Conservation (phyloP, 2,888 invertebrate species). For the Troides oblongomaculatus region DNA sequence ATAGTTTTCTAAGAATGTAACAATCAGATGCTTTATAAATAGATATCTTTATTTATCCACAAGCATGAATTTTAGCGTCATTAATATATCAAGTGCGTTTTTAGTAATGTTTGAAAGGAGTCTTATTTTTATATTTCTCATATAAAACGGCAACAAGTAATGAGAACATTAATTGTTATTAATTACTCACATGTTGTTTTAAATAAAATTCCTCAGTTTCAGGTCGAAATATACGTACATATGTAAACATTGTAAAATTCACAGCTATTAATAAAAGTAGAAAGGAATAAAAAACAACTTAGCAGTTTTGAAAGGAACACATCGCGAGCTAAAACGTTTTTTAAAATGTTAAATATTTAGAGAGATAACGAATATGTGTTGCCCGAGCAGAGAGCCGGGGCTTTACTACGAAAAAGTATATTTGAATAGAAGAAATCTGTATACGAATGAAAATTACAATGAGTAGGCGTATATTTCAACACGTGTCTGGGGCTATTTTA, state of each 20-base stretch:
- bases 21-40: no score
- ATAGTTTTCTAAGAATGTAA: no score
- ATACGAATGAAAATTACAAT: constrained; percentile 21
- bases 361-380: constrained; percentile 6
- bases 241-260: constrained; percentile 22
- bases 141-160: not conserved
- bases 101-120: no score
- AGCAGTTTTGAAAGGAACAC: constrained; percentile 7
- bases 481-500: constrained; percentile 32
- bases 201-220: constrained; percentile 24
- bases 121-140: no score
- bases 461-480: constrained; percentile 32
- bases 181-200: constrained; percentile 25
- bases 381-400: constrained; percentile 20
- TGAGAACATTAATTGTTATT: constrained; percentile 12
- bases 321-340: constrained; percentile 2
- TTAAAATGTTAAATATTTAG: constrained; percentile 1
- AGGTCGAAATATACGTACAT: constrained; percentile 27
- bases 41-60: no score
- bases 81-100: no score
- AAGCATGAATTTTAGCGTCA: no score
- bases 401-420: constrained; percentile 27
- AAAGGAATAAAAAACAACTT: not conserved
- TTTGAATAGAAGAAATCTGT: constrained; percentile 23
- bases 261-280: constrained; percentile 3